These are phyloP conservation scores for Lathamus discolor DNA, from an alignment of 2,113 vertebrate species.

Conservation along the genomic window DNA sequence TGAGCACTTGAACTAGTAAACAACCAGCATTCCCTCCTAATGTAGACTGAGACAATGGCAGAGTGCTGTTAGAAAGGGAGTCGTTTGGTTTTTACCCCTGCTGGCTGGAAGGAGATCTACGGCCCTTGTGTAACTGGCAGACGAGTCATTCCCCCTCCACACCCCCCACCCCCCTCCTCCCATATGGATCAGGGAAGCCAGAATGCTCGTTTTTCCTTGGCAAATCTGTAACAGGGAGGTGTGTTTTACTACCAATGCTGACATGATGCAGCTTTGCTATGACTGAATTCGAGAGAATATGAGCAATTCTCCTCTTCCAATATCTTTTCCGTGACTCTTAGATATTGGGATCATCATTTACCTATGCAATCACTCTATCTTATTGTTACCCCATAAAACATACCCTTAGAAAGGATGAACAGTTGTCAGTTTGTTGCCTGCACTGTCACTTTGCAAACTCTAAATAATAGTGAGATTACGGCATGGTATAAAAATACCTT, in stretches of 20 bases:
- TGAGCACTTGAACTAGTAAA: not conserved
- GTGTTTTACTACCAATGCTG: not conserved
- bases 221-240: not conserved
- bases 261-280: not conserved
- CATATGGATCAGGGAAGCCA: not conserved
- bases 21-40: not conserved
- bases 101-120: not conserved
- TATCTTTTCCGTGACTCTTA: not conserved
- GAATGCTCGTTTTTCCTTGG: not conserved
- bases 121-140: fast-evolving
- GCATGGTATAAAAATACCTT: not conserved
- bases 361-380: not conserved
- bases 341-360: not conserved
- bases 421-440: not conserved
- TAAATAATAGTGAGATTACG: conserved; percentile 49
- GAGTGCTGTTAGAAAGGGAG: not conserved
- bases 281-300: not conserved
- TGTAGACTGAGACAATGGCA: not conserved
- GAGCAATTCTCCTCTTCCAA: not conserved
- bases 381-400: conserved; percentile 23
- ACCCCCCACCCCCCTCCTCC: not conserved
- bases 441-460: conserved; percentile 7
- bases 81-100: not conserved
- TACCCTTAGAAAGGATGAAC: not conserved
- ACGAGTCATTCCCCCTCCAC: not conserved